phyloP scores from a whole-genome alignment of 2,888 invertebrate genomes.

The Phytoseiulus persimilis region DNA sequence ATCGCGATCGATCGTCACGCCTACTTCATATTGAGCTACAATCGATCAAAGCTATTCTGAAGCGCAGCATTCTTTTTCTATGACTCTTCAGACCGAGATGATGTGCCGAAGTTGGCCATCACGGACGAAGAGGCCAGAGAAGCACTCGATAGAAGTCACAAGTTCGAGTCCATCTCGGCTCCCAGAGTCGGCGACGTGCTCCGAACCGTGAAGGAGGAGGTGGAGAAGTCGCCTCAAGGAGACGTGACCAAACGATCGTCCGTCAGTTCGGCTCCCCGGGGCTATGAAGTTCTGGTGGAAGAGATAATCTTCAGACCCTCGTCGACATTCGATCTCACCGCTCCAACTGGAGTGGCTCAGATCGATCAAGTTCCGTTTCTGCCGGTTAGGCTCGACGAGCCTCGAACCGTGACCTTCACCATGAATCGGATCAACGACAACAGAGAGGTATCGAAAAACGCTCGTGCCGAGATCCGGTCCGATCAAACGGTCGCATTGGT shows the following conservation, averaged over 20 bases:
- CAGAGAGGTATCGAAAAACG: not conserved
- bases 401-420: slow-evolving; percentile 1
- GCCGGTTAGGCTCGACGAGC: slow-evolving; percentile 21
- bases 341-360: slow-evolving; percentile 16
- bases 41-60: not conserved
- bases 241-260: not conserved
- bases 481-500: not conserved
- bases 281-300: not conserved
- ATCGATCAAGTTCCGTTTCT: not conserved
- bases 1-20: too few species aligned
- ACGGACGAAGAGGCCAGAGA: not conserved
- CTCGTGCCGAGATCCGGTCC: not conserved
- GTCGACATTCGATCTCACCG: not conserved
- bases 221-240: not conserved
- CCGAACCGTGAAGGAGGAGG: not conserved
- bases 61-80: not conserved
- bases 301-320: not conserved
- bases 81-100: not conserved
- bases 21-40: too few species aligned
- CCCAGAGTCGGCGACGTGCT: not conserved
- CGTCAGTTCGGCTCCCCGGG: not conserved
- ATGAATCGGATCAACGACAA: not conserved
- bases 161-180: not conserved
- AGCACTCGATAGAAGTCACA: not conserved
- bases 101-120: not conserved